Evolutionary conservation across 2,113 vertebrate genomes (phyloP), one percentile per base, ranked within the genome.

Genomic region (Sebastes fasciatus): DNA sequence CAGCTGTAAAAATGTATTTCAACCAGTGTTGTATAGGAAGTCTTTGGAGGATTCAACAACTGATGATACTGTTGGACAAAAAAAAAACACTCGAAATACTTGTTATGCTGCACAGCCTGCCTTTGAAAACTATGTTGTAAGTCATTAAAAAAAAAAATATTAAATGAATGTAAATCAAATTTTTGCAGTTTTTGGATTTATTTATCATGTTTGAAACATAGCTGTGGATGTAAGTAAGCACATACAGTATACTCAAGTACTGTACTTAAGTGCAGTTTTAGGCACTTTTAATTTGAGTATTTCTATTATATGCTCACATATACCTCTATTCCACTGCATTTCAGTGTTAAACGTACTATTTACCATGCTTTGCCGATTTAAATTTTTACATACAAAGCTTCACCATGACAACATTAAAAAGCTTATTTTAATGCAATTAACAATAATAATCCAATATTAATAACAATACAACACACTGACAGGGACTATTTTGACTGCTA

Each of bases 151-250:
- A 78, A 77, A 83, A 80, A 87, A 45, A 42, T 78, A 94, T 89
- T 93, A 94, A 94, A 94, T 93, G 82, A 92, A 92, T 94, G 88
- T 92, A 94, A 92, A 89, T 84, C 62, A 62, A 78, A 43, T 3
- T 19, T 23, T n/a, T 83, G 23, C 6, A 1, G 4, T 46, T 42
- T n/a, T 34, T 54, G 19, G 2, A 6, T 7, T 84, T 42, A 48
- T 77, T 86, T 12, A 7, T 70, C 10, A 45, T 71, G 2, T 17
- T 13, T 34, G n/a, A 63, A 62, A 55, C 34, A 26, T 60, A 17
- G 14, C 10, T 45, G 4, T 34, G 5, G 8, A 64, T 52, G 8
- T 12, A 43, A 62, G 2, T 19, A 17, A n/a, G 11, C 5, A 40
- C 7, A 40, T 9, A 34, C 26, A 34, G 26, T 34, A 9, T 62